Evolutionary conservation across 2,888 invertebrate species (phyloP), one percentile per base, ranked within the genome.

Genomic region (Callimorpha dominula): DNA sequence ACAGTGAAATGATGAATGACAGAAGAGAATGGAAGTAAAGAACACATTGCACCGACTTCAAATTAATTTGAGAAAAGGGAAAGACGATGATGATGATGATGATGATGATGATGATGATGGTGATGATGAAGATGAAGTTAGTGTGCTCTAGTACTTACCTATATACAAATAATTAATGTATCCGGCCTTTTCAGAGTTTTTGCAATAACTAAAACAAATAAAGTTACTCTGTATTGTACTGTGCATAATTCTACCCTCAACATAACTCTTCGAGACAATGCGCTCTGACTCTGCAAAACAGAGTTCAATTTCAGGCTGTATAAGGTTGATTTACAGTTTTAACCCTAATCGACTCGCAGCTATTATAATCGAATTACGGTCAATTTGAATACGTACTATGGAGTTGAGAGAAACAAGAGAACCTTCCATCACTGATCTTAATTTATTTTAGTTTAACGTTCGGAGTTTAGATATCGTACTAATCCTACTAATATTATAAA

Each of bases 301-400:
- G 31, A 50, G 49, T 65, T 31, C 60, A 60, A 65, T 65, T 67
- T 67, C n/a, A 54, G 12, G 31, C 54, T 54, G 54, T 67, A 54
- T 54, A 14, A 54, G 54, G 40, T 40, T 67, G 54, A 67, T 67
- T 67, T 67, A 67, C 54, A 52, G 67, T 40, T 52, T 54, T 67
- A 67, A 67, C 54, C 43, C 42, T 54, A 67, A 67, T 67, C 67
- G 54, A 67, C 54, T 67, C 12, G 17, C 40, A n/a, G 50, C 68
- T 43, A 54, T 57, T 68, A 54, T 46, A 68, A 60, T 52, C 20
- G 68, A 42, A 46, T 60, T 31, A 31, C 17, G 15, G 57, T 20
- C 15, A 60, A 49, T 60, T 46, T 68, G 20, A 60, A 68, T 68
- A 46, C 20, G 9, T 20, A 5, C 50, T 50, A 65, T 65, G 11